Conservation (phyloP, 2,113 vertebrate species). For the Pterophyllum scalare region DNA sequence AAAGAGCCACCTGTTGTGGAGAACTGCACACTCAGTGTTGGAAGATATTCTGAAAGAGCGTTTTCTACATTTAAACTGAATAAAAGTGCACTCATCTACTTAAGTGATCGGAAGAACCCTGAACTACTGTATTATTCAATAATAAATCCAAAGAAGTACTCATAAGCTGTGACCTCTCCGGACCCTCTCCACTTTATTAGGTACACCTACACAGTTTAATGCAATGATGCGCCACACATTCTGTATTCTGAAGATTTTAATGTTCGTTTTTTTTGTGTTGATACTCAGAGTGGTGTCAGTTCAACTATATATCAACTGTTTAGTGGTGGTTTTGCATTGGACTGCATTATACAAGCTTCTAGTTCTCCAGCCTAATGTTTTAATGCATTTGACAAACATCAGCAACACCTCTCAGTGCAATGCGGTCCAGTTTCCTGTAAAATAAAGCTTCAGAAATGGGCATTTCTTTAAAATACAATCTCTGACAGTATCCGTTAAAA, state of each 20-base stretch:
- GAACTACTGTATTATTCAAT: background rate
- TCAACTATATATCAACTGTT: background rate
- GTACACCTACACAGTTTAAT: background rate
- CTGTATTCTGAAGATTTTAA: background rate
- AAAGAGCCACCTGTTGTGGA: constrained; percentile 17
- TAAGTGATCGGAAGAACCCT: background rate
- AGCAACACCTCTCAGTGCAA: background rate
- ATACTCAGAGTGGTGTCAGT: background rate
- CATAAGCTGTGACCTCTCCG: background rate
- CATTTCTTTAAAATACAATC: background rate
- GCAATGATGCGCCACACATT: background rate
- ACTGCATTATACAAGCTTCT: background rate
- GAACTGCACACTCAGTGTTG: background rate
- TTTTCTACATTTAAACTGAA: background rate
- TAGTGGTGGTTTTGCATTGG: background rate
- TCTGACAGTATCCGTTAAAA: background rate
- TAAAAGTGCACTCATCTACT: background rate
- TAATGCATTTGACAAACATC: background rate
- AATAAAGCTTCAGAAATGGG: background rate
- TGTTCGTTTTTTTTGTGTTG: background rate
- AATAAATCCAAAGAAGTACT: background rate
- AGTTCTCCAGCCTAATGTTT: background rate
- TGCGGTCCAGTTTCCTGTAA: background rate
- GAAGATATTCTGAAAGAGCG: background rate
- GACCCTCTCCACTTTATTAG: background rate